A percentile compares a stretch with the other conserved stretches of the same genome.
Conservation (phyloP, 2,113 vertebrate species). For the Bettongia penicillata region DNA sequence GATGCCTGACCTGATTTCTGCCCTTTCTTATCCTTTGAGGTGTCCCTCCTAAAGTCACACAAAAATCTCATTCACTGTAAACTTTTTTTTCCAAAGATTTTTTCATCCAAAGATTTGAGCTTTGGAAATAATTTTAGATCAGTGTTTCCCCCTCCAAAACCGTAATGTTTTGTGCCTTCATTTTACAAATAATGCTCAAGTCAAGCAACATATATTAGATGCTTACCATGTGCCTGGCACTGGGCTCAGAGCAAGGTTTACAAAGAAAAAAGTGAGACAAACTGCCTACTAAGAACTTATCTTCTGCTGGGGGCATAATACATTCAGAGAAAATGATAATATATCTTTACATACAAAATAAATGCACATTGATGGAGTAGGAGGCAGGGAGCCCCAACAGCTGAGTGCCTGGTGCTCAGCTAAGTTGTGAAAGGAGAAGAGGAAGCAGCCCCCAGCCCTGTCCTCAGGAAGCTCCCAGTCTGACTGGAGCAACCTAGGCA, state of each 20-base stretch:
- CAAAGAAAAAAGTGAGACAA: not conserved
- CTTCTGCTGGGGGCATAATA: not conserved
- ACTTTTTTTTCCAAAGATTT: too few relatives aligned
- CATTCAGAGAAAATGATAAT: not conserved
- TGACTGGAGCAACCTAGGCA: not conserved
- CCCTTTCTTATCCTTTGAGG: not conserved
- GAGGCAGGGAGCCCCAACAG: not conserved
- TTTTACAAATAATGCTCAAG: not conserved
- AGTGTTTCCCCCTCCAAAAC: not conserved
- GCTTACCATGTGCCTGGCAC: not conserved
- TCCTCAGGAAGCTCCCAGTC: not conserved
- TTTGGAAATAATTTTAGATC: not conserved
- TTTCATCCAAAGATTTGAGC: not conserved
- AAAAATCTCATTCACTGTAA: not conserved
- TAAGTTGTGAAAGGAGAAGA: not conserved
- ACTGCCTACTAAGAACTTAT: not conserved
- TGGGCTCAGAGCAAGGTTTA: not conserved
- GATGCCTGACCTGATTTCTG: not conserved
- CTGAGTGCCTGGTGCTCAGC: not conserved
- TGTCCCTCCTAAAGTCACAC: not conserved
- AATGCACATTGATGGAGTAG: not conserved
- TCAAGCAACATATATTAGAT: not conserved
- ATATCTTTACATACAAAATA: not conserved
- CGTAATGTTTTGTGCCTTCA: not conserved
- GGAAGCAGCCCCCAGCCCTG: not conserved